Conservation (phyloP, 2,888 invertebrate genomes). For the Anoncus sp. region DNA sequence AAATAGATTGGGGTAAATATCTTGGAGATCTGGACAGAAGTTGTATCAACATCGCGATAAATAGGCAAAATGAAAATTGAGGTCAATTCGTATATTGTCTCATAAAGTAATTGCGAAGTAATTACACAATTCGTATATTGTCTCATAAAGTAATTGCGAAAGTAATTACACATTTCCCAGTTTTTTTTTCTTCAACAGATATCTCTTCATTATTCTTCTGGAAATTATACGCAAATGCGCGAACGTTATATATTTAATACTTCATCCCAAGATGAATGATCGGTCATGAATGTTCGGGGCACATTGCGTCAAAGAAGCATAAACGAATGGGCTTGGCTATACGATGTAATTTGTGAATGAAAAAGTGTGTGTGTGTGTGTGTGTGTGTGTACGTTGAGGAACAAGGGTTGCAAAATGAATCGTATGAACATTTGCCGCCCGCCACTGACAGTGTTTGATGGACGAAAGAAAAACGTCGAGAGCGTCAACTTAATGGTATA, state of each 20-base stretch:
- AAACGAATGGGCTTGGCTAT: conserved; percentile 40
- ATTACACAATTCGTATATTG: conserved; percentile 1
- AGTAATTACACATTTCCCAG: no score
- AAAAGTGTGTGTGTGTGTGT: neutral
- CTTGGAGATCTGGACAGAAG: conserved; percentile 21
- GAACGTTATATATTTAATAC: neutral
- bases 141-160: no score
- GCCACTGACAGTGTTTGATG: conserved; percentile 8
- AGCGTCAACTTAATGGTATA: conserved; percentile 14
- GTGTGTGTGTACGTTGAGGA: conserved; percentile 8
- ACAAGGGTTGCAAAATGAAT: conserved; percentile 26
- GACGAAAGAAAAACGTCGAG: conserved; percentile 11
- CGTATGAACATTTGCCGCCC: conserved; percentile 29
- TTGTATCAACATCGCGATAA: conserved; percentile 12
- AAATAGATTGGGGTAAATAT: conserved; percentile 10
- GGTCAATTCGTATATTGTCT: neutral
- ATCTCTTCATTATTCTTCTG: neutral
- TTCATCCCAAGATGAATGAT: neutral
- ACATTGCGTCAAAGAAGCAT: conserved; percentile 40
- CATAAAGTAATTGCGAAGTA: no score
- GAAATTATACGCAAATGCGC: neutral
- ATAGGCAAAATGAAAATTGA: conserved; percentile 1
- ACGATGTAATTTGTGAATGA: conserved; percentile 27
- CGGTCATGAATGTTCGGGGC: conserved; percentile 8
- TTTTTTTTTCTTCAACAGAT: neutral